A percentile compares a stretch with the other conserved stretches of the same genome.
Conservation (phyloP, 92 coral and sea anemone species). For the Phenganax marumi region DNA sequence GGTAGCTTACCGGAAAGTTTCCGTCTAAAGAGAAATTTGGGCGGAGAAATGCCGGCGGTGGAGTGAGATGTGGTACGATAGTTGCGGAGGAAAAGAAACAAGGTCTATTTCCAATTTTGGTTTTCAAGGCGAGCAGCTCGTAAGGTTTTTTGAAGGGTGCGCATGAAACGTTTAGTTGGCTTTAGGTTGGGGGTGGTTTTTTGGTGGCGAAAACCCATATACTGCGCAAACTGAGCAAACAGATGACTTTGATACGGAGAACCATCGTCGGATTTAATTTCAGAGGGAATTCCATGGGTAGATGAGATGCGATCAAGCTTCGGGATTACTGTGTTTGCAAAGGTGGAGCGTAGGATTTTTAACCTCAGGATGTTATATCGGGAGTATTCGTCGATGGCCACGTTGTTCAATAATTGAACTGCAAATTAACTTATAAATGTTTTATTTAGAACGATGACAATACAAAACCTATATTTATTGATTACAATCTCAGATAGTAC, state of each 20-base stretch:
- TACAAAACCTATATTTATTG: too few relatives aligned
- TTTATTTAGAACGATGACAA: too few relatives aligned
- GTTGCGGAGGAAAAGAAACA: constrained; percentile 19
- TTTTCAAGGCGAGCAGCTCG: not conserved
- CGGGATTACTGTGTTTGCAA: constrained; percentile 28
- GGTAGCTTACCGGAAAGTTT: not conserved
- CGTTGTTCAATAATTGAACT: too few relatives aligned
- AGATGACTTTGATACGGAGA: constrained; percentile 37
- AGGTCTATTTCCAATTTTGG: constrained; percentile 5
- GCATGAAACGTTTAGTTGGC: constrained; percentile 22
- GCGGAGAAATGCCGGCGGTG: constrained; percentile 4
- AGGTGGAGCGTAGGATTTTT: constrained; percentile 28
- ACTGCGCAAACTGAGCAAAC: not conserved
- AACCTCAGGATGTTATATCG: constrained; percentile 37
- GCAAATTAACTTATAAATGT: too few relatives aligned
- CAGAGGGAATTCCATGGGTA: constrained; percentile 32
- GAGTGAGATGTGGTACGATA: constrained; percentile 28
- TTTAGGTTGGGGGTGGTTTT: constrained; percentile 22
- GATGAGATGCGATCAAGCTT: constrained; percentile 37
- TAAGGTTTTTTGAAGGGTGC: constrained; percentile 5
- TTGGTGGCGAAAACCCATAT: constrained; percentile 1
- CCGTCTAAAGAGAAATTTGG: constrained; percentile 15
- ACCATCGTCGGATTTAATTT: constrained; percentile 48
- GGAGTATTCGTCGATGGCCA: constrained; percentile 37
- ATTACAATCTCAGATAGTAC: too few relatives aligned